Conservation (phyloP, 2,113 vertebrate genomes). For the Empidonax alnorum region DNA sequence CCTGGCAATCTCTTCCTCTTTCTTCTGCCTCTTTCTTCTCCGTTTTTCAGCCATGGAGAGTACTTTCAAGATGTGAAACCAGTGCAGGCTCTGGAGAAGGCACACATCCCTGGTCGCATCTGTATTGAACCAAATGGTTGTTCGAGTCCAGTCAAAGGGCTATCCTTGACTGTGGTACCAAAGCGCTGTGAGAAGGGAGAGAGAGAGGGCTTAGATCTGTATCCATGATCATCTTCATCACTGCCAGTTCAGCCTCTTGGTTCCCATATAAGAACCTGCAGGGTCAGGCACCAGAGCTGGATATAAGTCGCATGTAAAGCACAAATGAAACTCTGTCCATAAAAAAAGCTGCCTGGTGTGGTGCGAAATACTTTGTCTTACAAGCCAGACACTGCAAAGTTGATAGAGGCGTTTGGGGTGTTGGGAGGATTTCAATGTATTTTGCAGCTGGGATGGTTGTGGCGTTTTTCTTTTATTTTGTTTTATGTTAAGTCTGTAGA, state of each 20-base stretch:
- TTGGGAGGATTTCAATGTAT: background rate
- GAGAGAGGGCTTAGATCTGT: background rate
- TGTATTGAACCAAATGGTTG: background rate
- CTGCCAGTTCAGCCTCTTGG: background rate
- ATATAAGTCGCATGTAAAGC: background rate
- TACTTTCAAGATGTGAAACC: conserved; percentile 33
- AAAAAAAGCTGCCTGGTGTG: background rate
- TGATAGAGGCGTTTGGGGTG: background rate
- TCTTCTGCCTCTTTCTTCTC: conserved; percentile 9
- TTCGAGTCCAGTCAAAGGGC: background rate
- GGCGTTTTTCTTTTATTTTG: background rate
- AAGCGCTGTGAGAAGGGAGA: background rate
- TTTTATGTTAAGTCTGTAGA: background rate
- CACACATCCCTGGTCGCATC: background rate
- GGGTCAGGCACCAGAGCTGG: background rate
- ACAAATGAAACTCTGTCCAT: background rate
- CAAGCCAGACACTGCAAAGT: background rate
- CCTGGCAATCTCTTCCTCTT: conserved; percentile 30
- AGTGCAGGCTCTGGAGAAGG: background rate
- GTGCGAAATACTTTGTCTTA: background rate
- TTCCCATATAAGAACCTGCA: background rate
- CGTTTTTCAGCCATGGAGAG: background rate
- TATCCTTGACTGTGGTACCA: accelerated
- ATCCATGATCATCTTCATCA: background rate
- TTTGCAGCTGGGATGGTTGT: background rate